phyloP scores from a whole-genome alignment of 2,113 vertebrate species.

The Leptodactylus fuscus region DNA sequence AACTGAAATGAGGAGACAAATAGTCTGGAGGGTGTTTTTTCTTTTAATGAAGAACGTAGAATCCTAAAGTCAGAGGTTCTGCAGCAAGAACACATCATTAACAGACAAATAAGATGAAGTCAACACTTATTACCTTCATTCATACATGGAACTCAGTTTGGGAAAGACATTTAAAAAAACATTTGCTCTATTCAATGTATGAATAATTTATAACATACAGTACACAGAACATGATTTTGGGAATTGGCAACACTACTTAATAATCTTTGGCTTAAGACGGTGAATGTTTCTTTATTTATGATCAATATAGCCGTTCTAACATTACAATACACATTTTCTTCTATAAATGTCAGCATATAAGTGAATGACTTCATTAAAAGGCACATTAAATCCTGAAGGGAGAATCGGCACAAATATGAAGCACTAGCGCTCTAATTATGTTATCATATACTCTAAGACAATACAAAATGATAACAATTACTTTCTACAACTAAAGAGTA shows the following conservation, averaged over 20 bases:
- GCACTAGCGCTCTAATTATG: not conserved
- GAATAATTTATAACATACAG: conserved; percentile 6
- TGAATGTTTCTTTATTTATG: not conserved
- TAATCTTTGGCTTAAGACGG: conserved; percentile 30
- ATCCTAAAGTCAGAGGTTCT: not conserved
- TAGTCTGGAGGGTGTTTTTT: not conserved
- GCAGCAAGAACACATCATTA: not conserved
- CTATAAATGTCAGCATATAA: not conserved
- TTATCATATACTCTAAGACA: not conserved
- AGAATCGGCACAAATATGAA: not conserved
- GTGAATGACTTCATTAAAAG: not conserved
- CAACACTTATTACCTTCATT: conserved; percentile 30
- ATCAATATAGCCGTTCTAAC: not conserved
- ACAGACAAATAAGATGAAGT: not conserved
- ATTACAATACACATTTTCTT: not conserved
- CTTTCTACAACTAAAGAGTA: not conserved
- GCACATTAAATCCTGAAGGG: conserved; percentile 17
- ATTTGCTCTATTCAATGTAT: not conserved
- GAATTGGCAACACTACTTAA: not conserved
- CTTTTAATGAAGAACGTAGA: not conserved
- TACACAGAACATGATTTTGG: not conserved
- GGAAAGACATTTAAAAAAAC: not conserved
- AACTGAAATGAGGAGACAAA: not conserved
- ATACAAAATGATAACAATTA: not conserved
- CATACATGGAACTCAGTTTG: not conserved